Percentiles rank a stretch among this genome's conserved stretches.
Conservation (phyloP, 2,888 invertebrate genomes). For the Cheilosia vulpina region DNA sequence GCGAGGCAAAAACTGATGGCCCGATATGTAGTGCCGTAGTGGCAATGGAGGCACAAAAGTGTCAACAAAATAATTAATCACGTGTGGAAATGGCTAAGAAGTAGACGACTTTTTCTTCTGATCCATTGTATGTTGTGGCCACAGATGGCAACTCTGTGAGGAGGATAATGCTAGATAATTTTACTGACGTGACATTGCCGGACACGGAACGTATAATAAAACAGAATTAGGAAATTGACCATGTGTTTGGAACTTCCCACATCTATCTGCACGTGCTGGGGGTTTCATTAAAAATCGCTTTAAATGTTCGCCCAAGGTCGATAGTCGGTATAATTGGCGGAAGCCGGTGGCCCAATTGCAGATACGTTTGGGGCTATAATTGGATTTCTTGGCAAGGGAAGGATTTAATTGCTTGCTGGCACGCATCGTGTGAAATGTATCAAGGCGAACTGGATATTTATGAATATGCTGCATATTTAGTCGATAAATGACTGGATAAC, state of each 20-base stretch:
- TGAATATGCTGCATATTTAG: constrained; percentile 15
- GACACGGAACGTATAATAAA: not conserved
- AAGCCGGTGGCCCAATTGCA: not conserved
- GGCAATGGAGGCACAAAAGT: not conserved
- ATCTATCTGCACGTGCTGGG: constrained; percentile 2
- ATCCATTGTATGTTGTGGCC: constrained; percentile 19
- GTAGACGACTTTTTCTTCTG: constrained; percentile 14
- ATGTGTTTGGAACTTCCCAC: not conserved
- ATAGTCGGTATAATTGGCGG: constrained; percentile 10
- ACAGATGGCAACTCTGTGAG: constrained; percentile 28
- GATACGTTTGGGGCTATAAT: not conserved
- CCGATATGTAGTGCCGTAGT: not conserved
- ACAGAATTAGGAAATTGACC: not conserved
- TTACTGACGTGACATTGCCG: not conserved
- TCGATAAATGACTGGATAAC: constrained; percentile 9
- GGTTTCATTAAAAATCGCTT: constrained; percentile 5
- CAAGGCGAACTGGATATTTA: constrained; percentile 16
- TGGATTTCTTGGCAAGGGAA: not conserved
- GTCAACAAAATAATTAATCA: constrained; percentile 60
- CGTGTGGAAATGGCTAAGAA: constrained; percentile 33
- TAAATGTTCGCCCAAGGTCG: not conserved
- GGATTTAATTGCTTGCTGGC: constrained; percentile 2
- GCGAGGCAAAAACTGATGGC: not conserved
- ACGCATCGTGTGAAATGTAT: constrained; percentile 4
- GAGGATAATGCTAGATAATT: constrained; percentile 40